Conservation (phyloP, 2,113 vertebrate species). For the Ceyx melanurus region DNA sequence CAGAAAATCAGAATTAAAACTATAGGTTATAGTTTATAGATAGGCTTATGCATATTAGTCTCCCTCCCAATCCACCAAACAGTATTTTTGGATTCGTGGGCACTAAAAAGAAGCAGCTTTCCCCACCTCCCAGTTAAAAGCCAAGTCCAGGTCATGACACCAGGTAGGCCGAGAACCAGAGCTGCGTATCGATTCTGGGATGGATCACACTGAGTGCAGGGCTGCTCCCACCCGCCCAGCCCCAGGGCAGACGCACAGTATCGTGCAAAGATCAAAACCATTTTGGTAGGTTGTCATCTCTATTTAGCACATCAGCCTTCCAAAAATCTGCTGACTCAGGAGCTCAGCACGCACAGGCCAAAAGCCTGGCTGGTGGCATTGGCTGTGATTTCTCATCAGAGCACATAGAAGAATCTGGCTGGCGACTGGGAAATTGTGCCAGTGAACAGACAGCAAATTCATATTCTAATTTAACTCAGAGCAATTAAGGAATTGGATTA, state of each 20-base stretch:
- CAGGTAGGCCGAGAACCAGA: not conserved
- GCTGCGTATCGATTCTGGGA: accelerated
- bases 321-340: not conserved
- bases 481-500: constrained; percentile 8
- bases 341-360: accelerated
- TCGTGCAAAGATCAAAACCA: not conserved
- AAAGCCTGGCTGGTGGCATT: not conserved
- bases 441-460: not conserved
- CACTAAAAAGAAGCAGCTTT: not conserved
- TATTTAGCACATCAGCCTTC: not conserved
- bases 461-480: not conserved
- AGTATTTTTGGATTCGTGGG: not conserved
- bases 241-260: not conserved
- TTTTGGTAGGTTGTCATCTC: not conserved
- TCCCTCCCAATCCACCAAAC: not conserved
- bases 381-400: not conserved
- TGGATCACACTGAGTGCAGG: accelerated
- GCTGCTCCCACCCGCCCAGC: not conserved
- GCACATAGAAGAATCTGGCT: not conserved
- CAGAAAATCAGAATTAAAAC: not conserved
- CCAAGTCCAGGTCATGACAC: accelerated
- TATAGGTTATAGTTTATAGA: no score
- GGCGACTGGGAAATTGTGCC: not conserved
- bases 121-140: accelerated
- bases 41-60: not conserved